Base-by-base conservation (phyloP, 2,797 vertebrate genomes). In the Enteromius treurensis region DNA sequence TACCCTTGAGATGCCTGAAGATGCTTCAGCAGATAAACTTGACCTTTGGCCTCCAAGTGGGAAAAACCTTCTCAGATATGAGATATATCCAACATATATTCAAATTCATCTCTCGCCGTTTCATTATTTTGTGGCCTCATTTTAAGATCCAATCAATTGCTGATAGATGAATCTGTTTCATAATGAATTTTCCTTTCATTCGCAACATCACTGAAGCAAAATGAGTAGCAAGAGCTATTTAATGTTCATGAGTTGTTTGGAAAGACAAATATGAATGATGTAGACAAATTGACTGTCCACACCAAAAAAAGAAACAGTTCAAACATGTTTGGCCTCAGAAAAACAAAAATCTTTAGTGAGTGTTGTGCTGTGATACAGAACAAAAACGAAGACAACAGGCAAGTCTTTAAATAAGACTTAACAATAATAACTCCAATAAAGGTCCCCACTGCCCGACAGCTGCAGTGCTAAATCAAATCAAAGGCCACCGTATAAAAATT, bases 301-400 rank as follows among this genome's bases (percentile, higher is more conserved):
- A 53, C 21, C 8, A 62, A 40, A n/a, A 47, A 47, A 55, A 49
- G 3, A 15, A 55, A 71, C 2, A 5, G n/a, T 26, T 74, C 29
- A 65, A 62, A 34, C 55, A 34, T 47, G 55, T 74, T 81, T 74
- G 19, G 55, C 13, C 17, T 23, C 23, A 80, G 13, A 74, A 67
- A 78, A 74, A 64, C 13, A 11, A 29, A 62, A 15, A 29, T 9
- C 19, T 81, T 81, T 65, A 82, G 45, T 82, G 32, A 65, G 34
- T 53, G 70, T 81, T 75, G 69, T 65, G 58, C 42, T 74, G 69
- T 75, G 32, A 77, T 62, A 53, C 1, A 74, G 47, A 65, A 65
- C 49, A 34, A 53, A 62, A 29, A 29, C 6, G 2, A 32, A 51
- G 14, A n/a, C 37, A 79, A 49, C 62, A 19, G 53, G 23, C 51